Conservation (phyloP, 2,888 invertebrate genomes). For the Chaitophorus viminalis region DNA sequence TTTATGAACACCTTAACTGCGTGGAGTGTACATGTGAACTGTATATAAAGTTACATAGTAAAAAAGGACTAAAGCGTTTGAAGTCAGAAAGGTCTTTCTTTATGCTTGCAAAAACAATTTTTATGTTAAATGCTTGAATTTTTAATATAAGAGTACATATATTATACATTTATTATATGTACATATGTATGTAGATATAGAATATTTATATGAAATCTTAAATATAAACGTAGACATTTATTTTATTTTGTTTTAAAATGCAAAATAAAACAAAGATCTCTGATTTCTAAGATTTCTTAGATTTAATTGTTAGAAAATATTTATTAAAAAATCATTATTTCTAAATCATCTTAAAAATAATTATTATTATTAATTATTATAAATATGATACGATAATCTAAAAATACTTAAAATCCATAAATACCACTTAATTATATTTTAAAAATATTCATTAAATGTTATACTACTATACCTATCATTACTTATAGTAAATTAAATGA, state of each 20-base stretch:
- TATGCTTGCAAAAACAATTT: not conserved
- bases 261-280: not conserved
- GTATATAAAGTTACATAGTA: too few species aligned
- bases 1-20: not conserved
- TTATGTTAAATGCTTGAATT: not conserved
- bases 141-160: too few species aligned
- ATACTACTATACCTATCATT: too few species aligned
- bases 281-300: not conserved
- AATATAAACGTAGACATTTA: not conserved
- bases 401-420: too few species aligned
- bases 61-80: not conserved
- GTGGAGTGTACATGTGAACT: not conserved
- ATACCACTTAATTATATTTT: not conserved
- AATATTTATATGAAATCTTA: not conserved
- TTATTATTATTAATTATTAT: too few species aligned
- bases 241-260: not conserved
- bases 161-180: not conserved
- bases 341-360: too few species aligned
- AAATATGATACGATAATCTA: too few species aligned
- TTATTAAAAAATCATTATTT: not conserved
- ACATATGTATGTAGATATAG: not conserved
- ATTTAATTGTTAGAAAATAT: not conserved
- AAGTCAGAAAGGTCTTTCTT: not conserved
- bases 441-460: not conserved
- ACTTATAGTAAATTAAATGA: not conserved